Evolutionary conservation across 2,888 invertebrate species (phyloP).

Genomic region (Metellina segmentata): DNA sequence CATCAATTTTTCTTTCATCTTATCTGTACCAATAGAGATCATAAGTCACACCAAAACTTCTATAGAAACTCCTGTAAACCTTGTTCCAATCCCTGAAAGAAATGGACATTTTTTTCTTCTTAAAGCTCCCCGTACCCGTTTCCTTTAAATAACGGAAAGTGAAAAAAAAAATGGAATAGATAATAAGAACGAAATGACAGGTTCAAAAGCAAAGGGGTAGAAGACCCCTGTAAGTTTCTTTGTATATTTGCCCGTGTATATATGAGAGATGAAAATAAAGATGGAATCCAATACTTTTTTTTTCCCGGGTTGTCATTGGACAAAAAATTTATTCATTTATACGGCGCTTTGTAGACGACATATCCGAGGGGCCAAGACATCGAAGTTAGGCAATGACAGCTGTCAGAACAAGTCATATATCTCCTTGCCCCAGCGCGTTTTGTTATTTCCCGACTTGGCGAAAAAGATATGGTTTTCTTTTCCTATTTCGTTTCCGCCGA

Average conservation of each 20-base stretch:
- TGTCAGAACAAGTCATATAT: slow-evolving; percentile 70
- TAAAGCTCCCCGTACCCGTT: not conserved
- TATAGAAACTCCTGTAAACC: too few relatives aligned
- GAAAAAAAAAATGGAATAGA: not conserved
- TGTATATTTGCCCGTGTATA: not conserved
- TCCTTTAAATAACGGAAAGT: not conserved
- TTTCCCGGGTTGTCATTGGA: not conserved
- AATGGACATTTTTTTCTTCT: too few relatives aligned
- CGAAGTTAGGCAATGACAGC: slow-evolving; percentile 60
- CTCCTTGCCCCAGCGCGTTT: slow-evolving; percentile 10
- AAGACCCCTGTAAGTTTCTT: not conserved
- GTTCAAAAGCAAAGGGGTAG: not conserved
- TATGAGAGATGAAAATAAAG: not conserved
- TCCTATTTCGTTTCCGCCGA: not conserved
- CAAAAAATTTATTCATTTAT: slow-evolving; percentile 69
- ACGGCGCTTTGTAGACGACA: slow-evolving; percentile 30
- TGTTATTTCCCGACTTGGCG: slow-evolving; percentile 18
- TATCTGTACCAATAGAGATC: too few relatives aligned
- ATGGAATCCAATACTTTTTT: slow-evolving; percentile 7
- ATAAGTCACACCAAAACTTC: too few relatives aligned
- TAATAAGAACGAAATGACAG: slow-evolving; percentile 1
- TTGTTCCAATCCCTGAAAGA: too few relatives aligned
- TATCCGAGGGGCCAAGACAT: slow-evolving; percentile 36
- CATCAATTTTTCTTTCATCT: too few relatives aligned
- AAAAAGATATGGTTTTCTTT: slow-evolving; percentile 3